Base-by-base conservation (phyloP, 2,113 vertebrate species). In the Mixornis gularis region DNA sequence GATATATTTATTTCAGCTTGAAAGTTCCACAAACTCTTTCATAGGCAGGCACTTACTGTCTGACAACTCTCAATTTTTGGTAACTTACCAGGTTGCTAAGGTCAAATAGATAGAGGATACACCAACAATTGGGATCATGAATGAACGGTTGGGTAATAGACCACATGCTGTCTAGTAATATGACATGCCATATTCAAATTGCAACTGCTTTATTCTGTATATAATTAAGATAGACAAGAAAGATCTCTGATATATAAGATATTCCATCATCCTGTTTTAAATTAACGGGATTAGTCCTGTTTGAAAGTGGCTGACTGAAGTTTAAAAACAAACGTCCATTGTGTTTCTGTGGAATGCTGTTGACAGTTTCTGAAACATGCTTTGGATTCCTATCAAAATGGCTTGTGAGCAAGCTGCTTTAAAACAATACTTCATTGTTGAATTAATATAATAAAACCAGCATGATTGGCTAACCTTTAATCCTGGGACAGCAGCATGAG, bases 331-430 rank as follows among this genome's bases (percentile, higher is more conserved):
- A 97, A 95, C 19, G 79, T 20, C 94, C 91, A 96, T 97, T 98
- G 97, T 98, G 95, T 97, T 93, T 93, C 92, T 95, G 85, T 95
- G 96, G 97, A 97, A 98, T 97, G 97, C 95, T 97, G 96, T 94
- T 97, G 97, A 98, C 96, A 95, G 96, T 97, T 97, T 96, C 96
- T 97, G 96, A 97, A 97, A 98, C 96, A 97, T 98, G 96, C 96
- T 97, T 98, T 96, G 97, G 96, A 98, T 98, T 97, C 97, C 97
- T 96, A 94, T 95, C 96, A 97, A 97, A 98, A 97, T 90, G 95
- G 96, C 96, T 96, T 95, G 96, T 84, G 95, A 97, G 96, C 94
- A 97, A 97, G 97, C 96, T 93, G 94, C 95, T 97, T 96, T 97
- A 90, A 97, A 97, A 98, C 97, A 98, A 97, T 97, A 91, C 82